Evolutionary conservation across 2,888 invertebrate species (phyloP).

Genomic region (Nephrotoma appendiculata): DNA sequence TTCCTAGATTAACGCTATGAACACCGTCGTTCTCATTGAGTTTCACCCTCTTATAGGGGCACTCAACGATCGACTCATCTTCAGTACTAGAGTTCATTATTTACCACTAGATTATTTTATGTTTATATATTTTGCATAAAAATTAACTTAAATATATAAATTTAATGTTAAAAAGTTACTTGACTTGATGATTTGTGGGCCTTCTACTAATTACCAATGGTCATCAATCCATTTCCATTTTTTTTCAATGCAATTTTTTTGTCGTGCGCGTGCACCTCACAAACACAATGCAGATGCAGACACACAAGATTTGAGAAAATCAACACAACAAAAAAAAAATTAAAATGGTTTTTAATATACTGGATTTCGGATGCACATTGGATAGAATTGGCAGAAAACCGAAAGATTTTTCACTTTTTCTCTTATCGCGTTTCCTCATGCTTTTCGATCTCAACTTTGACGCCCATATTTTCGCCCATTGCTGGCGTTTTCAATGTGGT

Average conservation of each 20-base stretch:
- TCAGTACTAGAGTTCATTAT: background rate
- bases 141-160: constrained; percentile 1
- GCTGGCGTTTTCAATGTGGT: background rate
- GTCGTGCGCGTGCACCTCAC: background rate
- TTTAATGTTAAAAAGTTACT: background rate
- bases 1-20: background rate
- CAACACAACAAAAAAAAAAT: background rate
- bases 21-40: background rate
- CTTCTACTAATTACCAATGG: constrained; percentile 33
- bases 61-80: background rate
- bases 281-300: background rate
- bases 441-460: background rate
- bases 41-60: constrained; percentile 1
- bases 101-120: background rate
- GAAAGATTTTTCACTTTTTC: background rate
- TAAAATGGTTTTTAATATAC: background rate
- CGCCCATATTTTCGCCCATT: background rate
- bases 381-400: constrained; percentile 3
- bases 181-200: constrained; percentile 12
- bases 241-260: background rate
- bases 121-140: background rate
- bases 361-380: constrained; percentile 1
- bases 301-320: background rate
- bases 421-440: background rate
- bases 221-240: constrained; percentile 28